Conservation (phyloP, 2,888 invertebrate species). For the Nemotelus nigrinus region DNA sequence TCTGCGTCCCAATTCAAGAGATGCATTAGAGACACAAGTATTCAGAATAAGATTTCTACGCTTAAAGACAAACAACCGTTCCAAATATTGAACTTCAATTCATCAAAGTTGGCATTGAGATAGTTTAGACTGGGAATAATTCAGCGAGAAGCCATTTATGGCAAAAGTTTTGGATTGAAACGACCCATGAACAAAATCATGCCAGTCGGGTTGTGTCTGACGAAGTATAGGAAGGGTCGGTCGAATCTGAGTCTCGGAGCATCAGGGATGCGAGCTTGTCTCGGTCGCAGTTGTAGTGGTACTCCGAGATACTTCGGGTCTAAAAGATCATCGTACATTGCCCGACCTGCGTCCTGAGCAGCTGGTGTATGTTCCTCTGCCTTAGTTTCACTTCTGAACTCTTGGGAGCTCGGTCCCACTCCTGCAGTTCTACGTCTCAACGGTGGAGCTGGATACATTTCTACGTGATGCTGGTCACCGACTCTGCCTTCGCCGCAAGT, state of each 20-base stretch:
- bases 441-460: slow-evolving; percentile 81
- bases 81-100: too few relatives aligned
- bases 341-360: slow-evolving; percentile 73
- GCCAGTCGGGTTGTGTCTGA: slow-evolving; percentile 91
- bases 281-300: slow-evolving; percentile 75
- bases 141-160: slow-evolving; percentile 64
- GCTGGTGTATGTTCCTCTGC: slow-evolving; percentile 61
- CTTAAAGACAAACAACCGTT: too few relatives aligned
- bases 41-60: too few relatives aligned
- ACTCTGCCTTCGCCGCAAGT: slow-evolving; percentile 81
- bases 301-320: slow-evolving; percentile 68
- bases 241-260: slow-evolving; percentile 82
- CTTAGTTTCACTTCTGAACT: slow-evolving; percentile 56
- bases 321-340: slow-evolving; percentile 74
- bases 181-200: slow-evolving; percentile 88
- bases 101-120: too few relatives aligned
- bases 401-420: slow-evolving; percentile 55
- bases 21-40: too few relatives aligned
- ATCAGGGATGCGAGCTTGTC: slow-evolving; percentile 77
- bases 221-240: slow-evolving; percentile 87
- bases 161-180: slow-evolving; percentile 84
- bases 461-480: slow-evolving; percentile 80
- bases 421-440: slow-evolving; percentile 66
- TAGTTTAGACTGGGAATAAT: too few relatives aligned
- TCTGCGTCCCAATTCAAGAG: too few relatives aligned